Evolutionary conservation across 2,797 vertebrate species (phyloP), one percentile per base, ranked within the genome.

Genomic region (Avahi laniger): DNA sequence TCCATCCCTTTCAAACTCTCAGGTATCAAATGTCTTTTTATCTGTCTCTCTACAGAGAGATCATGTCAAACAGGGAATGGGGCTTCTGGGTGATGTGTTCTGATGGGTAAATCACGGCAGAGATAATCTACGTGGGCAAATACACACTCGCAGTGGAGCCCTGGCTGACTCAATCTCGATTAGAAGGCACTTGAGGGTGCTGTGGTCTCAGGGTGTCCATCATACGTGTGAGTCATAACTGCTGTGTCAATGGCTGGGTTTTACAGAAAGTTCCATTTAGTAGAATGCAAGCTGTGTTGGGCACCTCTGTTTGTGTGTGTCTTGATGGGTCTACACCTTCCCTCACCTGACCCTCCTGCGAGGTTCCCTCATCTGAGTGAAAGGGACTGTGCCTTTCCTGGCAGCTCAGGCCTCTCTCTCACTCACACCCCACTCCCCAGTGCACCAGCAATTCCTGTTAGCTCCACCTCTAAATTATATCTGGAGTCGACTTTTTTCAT

Each of bases 41-140:
- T 46, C 38, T 2, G 1, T 30, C 69, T 84, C 96, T 97, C 94
- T 85, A 93, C 78, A 76, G 38, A 83, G 12, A 91, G 92, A 87
- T 73, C 52, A 26, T 3, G 18, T 91, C 0, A 70, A 61, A 12
- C 24, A 28, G 83, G 52, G 43, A 81, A 28, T 6, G 2, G 20
- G 22, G 22, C 38, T 26, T 41, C 76, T 57, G n/a, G 81, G 52
- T 35, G 14, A 22, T 46, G 13, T 2, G 0, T 63, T 81, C n/a
- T 38, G 54, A 65, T 12, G 28, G 63, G 54, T 41, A 43, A 48
- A 35, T 48, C 10, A 10, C 2, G 48, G 54, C 35, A 65, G 83
- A 79, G 69, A 35, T 46, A 70, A 57, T 28, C 9, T 22, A 11
- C 1, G 0, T 41, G 81, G 75, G 35, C 18, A 73, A 28, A 65